Percentiles rank a stretch among this genome's conserved stretches.
phyloP scores from a whole-genome alignment of 2,113 vertebrate species.

The Meriones unguiculatus region DNA sequence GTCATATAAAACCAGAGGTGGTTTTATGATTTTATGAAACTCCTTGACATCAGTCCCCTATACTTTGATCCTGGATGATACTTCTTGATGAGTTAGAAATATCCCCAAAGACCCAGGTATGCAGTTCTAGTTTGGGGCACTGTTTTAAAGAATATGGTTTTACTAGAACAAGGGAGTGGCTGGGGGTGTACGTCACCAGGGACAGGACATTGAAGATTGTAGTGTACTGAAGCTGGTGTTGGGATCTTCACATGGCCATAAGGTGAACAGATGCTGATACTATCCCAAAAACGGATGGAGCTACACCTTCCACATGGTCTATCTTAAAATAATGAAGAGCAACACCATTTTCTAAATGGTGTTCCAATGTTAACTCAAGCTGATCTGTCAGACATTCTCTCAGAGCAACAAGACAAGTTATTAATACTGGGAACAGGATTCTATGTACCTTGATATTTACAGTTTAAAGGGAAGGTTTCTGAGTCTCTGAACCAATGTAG shows the following conservation, averaged over 20 bases:
- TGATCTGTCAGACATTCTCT: not conserved
- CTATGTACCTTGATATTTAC: not conserved
- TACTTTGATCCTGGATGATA: not conserved
- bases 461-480: not conserved
- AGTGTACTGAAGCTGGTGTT: not conserved
- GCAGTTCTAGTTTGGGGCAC: not conserved
- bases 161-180: fast-evolving
- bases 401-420: not conserved
- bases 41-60: not conserved
- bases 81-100: not conserved
- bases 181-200: not conserved
- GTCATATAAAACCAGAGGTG: not conserved
- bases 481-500: not conserved
- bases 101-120: not conserved
- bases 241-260: not conserved
- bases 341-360: not conserved
- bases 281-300: fast-evolving
- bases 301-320: not conserved
- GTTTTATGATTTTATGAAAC: not conserved
- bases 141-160: not conserved
- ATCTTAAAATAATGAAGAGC: no score
- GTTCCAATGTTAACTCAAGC: not conserved
- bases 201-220: no score
- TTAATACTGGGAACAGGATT: not conserved
- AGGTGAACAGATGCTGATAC: not conserved